phyloP scores from a whole-genome alignment of 1,140 invertebrate genomes.

The Drosophila kikkawai region DNA sequence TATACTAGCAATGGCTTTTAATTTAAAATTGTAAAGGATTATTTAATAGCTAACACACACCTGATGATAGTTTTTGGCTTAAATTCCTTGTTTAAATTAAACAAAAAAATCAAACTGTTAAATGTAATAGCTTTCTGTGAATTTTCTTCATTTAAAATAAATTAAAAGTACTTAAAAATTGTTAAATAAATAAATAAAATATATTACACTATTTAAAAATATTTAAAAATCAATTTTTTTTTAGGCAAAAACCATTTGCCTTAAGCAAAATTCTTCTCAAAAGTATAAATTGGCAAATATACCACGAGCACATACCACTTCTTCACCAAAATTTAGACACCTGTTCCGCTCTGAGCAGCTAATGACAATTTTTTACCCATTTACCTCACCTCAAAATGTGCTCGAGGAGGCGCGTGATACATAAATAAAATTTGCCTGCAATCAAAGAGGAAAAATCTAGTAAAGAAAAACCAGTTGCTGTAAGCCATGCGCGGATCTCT shows the following conservation, averaged over 20 bases:
- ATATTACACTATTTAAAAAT: not conserved
- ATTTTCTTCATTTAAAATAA: not conserved
- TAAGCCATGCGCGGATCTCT: constrained; percentile 24
- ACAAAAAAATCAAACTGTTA: not conserved
- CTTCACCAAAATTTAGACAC: constrained; percentile 32
- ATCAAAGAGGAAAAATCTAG: constrained; percentile 34
- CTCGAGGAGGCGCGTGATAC: constrained; percentile 52
- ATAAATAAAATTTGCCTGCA: constrained; percentile 57
- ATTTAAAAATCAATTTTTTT: not conserved
- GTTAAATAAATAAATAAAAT: no score
- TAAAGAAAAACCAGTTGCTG: constrained; percentile 59
- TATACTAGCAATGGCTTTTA: no score
- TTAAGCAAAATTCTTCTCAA: not conserved
- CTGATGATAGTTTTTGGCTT: no score
- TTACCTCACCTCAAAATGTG: constrained; percentile 25
- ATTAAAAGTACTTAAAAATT: not conserved
- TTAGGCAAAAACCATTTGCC: not conserved
- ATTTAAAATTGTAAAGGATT: no score
- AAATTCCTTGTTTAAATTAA: not conserved
- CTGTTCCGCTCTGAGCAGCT: constrained; percentile 32
- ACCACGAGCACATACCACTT: not conserved
- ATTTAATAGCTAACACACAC: no score
- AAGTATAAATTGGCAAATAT: constrained; percentile 1
- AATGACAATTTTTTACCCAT: constrained; percentile 35
- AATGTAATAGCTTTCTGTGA: not conserved